Conservation (phyloP, 2,797 vertebrate genomes). For the Rallus crepitans region DNA sequence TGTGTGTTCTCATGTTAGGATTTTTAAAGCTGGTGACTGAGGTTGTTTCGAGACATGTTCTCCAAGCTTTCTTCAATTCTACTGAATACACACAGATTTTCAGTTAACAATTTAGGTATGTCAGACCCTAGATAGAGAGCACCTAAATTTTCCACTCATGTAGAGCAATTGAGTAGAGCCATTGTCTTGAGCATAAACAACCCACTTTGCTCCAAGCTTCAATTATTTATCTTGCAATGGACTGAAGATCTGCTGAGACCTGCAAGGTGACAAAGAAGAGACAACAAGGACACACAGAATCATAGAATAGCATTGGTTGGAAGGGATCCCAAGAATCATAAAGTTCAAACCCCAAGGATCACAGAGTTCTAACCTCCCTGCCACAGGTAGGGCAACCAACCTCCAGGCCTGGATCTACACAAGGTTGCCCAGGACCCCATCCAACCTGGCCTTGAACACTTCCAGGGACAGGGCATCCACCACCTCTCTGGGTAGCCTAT, state of each 20-base stretch:
- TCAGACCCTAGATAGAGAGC: neutral
- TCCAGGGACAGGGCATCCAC: too few relatives aligned
- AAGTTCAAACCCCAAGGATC: too few relatives aligned
- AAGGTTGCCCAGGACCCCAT: too few relatives aligned
- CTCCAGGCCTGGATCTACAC: too few relatives aligned
- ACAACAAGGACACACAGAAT: neutral
- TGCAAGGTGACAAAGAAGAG: neutral
- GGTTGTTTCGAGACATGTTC: neutral
- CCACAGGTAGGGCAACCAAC: too few relatives aligned
- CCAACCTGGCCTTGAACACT: too few relatives aligned
- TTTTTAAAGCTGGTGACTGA: neutral
- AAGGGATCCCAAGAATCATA: too few relatives aligned
- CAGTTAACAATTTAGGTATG: neutral
- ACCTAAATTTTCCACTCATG: neutral
- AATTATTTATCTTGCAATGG: neutral
- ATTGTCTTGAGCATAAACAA: neutral
- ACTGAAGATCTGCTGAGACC: neutral
- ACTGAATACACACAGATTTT: neutral
- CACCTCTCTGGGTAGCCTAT: too few relatives aligned
- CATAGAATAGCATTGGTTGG: too few relatives aligned
- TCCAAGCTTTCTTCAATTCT: neutral
- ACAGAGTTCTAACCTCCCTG: too few relatives aligned
- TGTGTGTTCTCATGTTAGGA: neutral
- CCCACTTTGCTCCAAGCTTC: neutral
- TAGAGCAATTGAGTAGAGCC: neutral